phyloP scores from a whole-genome alignment of 2,797 vertebrate genomes.

The Eulemur coronatus region DNA sequence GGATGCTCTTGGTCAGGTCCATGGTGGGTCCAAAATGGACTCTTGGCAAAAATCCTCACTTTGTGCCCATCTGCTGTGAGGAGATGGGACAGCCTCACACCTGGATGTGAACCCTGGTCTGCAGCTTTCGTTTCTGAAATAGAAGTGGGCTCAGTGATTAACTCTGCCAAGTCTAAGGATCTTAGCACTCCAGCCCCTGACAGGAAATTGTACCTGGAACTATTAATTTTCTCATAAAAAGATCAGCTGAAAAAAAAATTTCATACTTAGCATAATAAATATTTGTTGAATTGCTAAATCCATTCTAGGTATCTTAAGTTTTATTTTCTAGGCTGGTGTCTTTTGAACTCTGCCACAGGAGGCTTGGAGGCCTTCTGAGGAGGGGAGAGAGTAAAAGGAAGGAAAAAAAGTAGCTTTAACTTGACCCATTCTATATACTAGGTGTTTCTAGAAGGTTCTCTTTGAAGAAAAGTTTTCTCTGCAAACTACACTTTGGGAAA shows the following conservation, averaged over 20 bases:
- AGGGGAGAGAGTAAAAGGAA: not conserved
- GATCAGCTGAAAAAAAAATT: not conserved
- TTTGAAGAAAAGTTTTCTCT: not conserved
- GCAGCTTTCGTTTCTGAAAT: not conserved
- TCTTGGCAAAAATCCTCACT: not conserved
- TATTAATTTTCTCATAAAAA: not conserved
- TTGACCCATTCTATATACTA: not conserved
- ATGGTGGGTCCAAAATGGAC: not conserved
- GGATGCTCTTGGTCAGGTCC: not conserved
- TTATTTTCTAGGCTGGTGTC: not conserved
- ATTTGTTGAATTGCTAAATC: not conserved
- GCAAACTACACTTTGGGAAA: not conserved
- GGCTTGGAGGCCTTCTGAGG: not conserved
- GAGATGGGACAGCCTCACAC: not conserved
- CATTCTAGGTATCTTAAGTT: not conserved
- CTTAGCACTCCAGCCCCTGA: not conserved
- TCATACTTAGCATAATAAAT: not conserved
- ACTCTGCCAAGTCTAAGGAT: not conserved
- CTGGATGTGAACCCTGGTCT: not conserved
- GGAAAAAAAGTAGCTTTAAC: not conserved
- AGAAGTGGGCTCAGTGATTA: not conserved
- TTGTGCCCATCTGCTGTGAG: not conserved
- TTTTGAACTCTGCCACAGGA: not conserved
- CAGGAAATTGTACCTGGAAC: not conserved
- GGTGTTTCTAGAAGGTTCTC: not conserved